Conservation (phyloP, 2,113 vertebrate genomes). For the Cyanoramphus novaezelandiae region DNA sequence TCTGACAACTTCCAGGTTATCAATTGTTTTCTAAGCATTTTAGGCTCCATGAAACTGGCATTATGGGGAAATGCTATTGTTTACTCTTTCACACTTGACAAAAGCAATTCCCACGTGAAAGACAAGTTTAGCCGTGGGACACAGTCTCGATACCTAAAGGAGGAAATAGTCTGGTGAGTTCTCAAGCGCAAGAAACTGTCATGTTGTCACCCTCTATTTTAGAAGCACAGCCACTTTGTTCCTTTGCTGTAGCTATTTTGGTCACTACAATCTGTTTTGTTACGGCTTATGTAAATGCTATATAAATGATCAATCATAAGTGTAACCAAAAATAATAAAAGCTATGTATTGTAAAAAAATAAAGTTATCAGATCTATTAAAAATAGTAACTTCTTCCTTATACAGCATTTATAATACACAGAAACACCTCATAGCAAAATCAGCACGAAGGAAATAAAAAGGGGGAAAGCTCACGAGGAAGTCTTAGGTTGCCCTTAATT, state of each 20-base stretch:
- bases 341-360: constrained; percentile 74
- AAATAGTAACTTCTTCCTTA: constrained; percentile 71
- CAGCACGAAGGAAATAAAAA: neutral
- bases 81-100: constrained; percentile 90
- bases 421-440: constrained; percentile 60
- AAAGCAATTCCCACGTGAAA: constrained; percentile 99
- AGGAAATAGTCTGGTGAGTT: constrained; percentile 85
- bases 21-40: constrained; percentile 91
- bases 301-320: constrained; percentile 71
- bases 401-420: constrained; percentile 64
- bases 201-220: constrained; percentile 72
- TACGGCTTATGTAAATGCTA: constrained; percentile 54
- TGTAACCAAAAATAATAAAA: constrained; percentile 73
- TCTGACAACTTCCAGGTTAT: constrained; percentile 95
- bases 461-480: constrained; percentile 21
- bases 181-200: constrained; percentile 83
- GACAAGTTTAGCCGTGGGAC: constrained; percentile 85
- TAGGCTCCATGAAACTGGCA: constrained; percentile 87
- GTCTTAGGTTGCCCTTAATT: constrained; percentile 43
- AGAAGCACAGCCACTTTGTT: constrained; percentile 65
- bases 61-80: constrained; percentile 98
- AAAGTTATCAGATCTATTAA: constrained; percentile 73
- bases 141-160: constrained; percentile 75
- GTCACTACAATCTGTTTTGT: constrained; percentile 60
- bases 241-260: constrained; percentile 68